Conservation (phyloP, 2,113 vertebrate species). For the Myrmecobius fasciatus region DNA sequence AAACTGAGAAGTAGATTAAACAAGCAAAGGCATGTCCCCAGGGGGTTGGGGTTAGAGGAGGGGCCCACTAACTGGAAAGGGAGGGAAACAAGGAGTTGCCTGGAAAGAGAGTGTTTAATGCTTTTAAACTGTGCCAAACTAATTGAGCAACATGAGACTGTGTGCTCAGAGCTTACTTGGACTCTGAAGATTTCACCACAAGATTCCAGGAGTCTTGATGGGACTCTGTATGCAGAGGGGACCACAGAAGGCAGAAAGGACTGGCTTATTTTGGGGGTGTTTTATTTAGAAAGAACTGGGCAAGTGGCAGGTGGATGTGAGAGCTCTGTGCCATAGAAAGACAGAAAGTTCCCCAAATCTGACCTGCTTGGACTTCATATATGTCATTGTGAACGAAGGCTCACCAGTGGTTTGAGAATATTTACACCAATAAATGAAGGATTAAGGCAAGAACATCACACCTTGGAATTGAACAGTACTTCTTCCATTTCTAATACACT, state of each 20-base stretch:
- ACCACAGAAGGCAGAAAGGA: background rate
- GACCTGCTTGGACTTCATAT: background rate
- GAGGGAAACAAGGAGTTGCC: background rate
- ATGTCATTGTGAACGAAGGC: background rate
- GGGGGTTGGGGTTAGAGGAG: background rate
- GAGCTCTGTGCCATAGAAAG: background rate
- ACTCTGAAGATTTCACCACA: background rate
- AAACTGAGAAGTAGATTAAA: background rate
- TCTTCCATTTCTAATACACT: too few relatives aligned
- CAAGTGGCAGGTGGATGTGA: background rate
- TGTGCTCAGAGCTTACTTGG: background rate
- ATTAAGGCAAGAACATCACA: background rate
- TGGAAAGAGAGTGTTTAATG: conserved; percentile 5
- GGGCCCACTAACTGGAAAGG: background rate
- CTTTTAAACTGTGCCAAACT: conserved; percentile 1
- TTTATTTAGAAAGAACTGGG: too few relatives aligned
- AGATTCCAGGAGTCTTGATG: background rate
- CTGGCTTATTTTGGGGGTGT: too few relatives aligned
- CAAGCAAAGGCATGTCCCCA: background rate
- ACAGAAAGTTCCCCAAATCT: background rate
- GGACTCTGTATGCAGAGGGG: background rate
- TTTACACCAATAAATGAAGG: background rate
- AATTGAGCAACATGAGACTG: background rate
- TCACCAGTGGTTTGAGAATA: background rate
- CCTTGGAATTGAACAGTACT: background rate